Evolutionary conservation across 2,113 vertebrate genomes (phyloP).

Genomic region (Coregonus clupeaformis): DNA sequence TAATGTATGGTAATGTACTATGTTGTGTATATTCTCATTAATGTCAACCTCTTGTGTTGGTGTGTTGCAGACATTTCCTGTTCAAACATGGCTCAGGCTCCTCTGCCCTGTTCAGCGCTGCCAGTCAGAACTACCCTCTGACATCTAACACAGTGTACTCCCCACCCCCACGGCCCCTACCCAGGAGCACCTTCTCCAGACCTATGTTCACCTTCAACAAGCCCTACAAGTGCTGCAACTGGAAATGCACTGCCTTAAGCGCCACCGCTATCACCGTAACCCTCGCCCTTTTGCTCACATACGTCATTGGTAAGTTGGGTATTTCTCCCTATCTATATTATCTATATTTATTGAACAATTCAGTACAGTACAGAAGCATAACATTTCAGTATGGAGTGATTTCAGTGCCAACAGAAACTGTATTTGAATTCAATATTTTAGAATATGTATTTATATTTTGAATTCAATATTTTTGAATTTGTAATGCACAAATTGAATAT

Average conservation of each 20-base stretch:
- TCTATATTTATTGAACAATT: too few relatives aligned
- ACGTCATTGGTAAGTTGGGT: constrained; percentile 83
- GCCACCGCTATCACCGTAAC: constrained; percentile 85
- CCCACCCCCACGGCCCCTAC: constrained; percentile 85
- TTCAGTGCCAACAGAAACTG: too few relatives aligned
- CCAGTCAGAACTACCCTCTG: constrained; percentile 88
- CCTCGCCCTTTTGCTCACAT: constrained; percentile 82
- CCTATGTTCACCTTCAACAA: constrained; percentile 89
- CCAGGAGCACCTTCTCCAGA: constrained; percentile 84
- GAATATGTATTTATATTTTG: too few relatives aligned
- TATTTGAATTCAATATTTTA: too few relatives aligned
- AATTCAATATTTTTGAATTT: too few relatives aligned
- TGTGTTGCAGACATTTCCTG: constrained; percentile 82
- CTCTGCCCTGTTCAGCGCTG: constrained; percentile 86
- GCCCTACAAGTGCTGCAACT: constrained; percentile 88
- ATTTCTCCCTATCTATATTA: too few relatives aligned
- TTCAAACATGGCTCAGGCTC: constrained; percentile 90
- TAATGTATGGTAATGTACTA: not conserved
- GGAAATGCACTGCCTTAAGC: constrained; percentile 88
- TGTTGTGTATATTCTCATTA: not conserved
- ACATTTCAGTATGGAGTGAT: too few relatives aligned
- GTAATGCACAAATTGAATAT: too few relatives aligned
- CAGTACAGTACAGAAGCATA: too few relatives aligned
- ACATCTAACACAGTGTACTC: constrained; percentile 90
- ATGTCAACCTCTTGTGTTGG: constrained; percentile 23